Evolutionary conservation across 2,113 vertebrate genomes (phyloP), one percentile per base, ranked within the genome.

Genomic region (Pluvianellus socialis): DNA sequence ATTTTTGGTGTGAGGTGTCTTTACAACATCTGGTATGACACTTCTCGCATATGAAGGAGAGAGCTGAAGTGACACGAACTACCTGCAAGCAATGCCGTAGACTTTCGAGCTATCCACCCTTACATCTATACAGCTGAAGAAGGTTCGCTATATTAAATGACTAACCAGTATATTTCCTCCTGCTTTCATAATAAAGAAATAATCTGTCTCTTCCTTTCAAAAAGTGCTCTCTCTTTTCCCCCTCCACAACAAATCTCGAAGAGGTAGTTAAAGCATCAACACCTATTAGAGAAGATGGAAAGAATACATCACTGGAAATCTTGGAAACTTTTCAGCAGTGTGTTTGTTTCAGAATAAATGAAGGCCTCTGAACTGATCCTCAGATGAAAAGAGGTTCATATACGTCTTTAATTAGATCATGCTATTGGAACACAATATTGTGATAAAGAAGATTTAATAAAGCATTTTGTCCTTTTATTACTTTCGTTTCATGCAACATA

Each of bases 371-470:
- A 97, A 97, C 97, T 98, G 94, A 95, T 96, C 95, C 96, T 96
- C 85, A 98, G 97, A 98, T 98, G 97, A 98, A 98, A 98, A 98
- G 94, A 97, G 71, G 70, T 87, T 97, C 93, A 82, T 97, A 96
- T 88, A 97, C 75, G 23, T 97, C 97, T 98, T 98, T 98, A 98
- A 98, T 98, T 98, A 98, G 98, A 97, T 98, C 95, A 86, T 94
- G 83, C 88, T 96, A 98, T 92, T 97, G 97, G 97, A 98, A 97
- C 96, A 97, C 97, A 97, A 95, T 98, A 97, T 85, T 96, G 97
- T 96, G 98, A 98, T 98, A 98, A 98, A 98, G 98, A 98, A 98
- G 97, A 98, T 98, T 98, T 98, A 98, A 98, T 98, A 98, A 98
- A 98, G 92, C 96, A 97, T 98, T 98, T 98, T 98, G 97, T 97